A percentile compares a stretch with the other conserved stretches of the same genome.
Evolutionary conservation across 2,888 invertebrate species (phyloP).

Genomic region (Athripsodes cinereus): DNA sequence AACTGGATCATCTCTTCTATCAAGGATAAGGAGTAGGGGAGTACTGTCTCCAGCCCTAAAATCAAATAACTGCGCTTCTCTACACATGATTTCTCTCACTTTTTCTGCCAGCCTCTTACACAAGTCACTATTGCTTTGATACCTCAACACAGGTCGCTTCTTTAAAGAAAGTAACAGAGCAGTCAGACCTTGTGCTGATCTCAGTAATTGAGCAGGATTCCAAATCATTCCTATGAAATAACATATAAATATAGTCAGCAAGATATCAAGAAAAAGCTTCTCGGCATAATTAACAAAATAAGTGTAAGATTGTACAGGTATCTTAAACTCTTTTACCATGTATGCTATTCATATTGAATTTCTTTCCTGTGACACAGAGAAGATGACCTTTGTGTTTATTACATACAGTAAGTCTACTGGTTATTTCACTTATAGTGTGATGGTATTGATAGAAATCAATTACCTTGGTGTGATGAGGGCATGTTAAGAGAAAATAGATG

Average conservation of each 20-base stretch:
- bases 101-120: constrained; percentile 81
- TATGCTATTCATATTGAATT: no score
- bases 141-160: constrained; percentile 83
- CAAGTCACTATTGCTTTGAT: constrained; percentile 79
- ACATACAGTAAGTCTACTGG: no score
- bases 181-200: constrained; percentile 80
- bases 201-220: constrained; percentile 69
- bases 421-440: no score
- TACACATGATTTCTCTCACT: constrained; percentile 75
- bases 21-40: constrained; percentile 82
- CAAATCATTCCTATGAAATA: constrained; percentile 57
- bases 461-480: constrained; percentile 60
- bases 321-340: no score
- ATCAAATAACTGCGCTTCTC: constrained; percentile 84
- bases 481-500: constrained; percentile 85
- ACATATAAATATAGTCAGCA: no score
- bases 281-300: no score
- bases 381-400: no score
- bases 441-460: no score
- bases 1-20: constrained; percentile 90
- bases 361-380: no score
- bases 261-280: no score
- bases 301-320: no score
- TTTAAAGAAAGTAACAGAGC: constrained; percentile 85
- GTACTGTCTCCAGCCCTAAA: constrained; percentile 71